A percentile compares a stretch with the other conserved stretches of the same genome.
Evolutionary conservation across 35 echinoderm and acorn worm species (phyloP).

Genomic region (Lytechinus variegatus): DNA sequence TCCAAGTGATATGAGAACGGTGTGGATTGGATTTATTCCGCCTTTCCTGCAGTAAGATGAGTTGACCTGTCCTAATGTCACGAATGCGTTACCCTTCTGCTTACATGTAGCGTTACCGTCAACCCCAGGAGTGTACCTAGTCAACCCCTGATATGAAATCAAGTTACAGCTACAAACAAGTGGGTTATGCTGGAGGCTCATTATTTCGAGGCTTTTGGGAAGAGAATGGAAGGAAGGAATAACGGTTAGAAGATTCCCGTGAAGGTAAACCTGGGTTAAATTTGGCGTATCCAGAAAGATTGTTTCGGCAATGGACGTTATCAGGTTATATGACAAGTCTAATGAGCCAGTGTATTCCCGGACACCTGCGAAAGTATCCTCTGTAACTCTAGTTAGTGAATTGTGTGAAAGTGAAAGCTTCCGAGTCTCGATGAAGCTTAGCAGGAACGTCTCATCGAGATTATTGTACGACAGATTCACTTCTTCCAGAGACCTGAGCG

Average conservation of each 20-base stretch:
- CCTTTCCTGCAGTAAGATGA: conserved; percentile 3
- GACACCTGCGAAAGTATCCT: neutral
- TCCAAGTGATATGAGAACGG: neutral
- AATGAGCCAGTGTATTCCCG: neutral
- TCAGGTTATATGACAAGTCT: neutral
- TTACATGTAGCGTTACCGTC: neutral
- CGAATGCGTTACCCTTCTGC: neutral
- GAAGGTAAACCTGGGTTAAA: conserved; percentile 21
- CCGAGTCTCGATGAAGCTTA: neutral
- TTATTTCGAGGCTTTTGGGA: conserved; percentile 10
- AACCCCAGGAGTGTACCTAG: neutral
- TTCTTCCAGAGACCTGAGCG: neutral
- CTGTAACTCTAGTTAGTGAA: neutral
- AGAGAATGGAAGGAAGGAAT: neutral
- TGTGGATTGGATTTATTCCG: neutral
- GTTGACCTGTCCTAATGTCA: neutral
- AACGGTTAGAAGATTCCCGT: conserved; percentile 5
- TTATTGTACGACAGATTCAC: neutral
- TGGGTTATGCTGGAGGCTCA: conserved; percentile 52
- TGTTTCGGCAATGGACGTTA: neutral
- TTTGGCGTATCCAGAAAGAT: neutral
- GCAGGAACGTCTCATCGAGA: neutral
- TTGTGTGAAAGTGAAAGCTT: neutral
- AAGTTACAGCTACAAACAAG: conserved; percentile 62
- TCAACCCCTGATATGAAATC: conserved; percentile 49